These are phyloP conservation scores for Parasteatoda tepidariorum DNA, from an alignment of 1,140 invertebrate genomes.

Conservation along the genomic window DNA sequence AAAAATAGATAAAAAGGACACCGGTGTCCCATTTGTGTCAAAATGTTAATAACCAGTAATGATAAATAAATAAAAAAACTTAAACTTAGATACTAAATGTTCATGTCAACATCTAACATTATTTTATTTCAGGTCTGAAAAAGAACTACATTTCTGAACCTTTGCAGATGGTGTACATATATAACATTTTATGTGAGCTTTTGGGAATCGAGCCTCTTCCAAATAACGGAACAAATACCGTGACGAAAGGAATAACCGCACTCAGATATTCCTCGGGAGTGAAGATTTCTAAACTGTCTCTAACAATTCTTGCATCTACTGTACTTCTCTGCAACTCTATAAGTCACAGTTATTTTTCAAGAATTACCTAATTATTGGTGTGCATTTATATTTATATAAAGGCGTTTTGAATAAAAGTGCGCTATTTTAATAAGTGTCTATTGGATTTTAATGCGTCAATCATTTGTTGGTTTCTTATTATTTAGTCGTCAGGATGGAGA, in stretches of 20 bases:
- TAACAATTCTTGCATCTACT: neutral
- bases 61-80: too few relatives aligned
- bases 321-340: neutral
- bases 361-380: neutral
- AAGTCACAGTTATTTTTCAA: neutral
- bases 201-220: constrained; percentile 60
- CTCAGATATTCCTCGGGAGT: constrained; percentile 1
- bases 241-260: constrained; percentile 9
- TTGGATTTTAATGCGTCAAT: too few relatives aligned
- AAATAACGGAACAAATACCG: constrained; percentile 61
- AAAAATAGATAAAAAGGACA: too few relatives aligned
- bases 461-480: too few relatives aligned
- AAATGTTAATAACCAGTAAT: too few relatives aligned
- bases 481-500: too few relatives aligned
- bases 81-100: too few relatives aligned
- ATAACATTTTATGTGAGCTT: constrained; percentile 61
- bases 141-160: constrained; percentile 47
- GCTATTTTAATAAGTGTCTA: too few relatives aligned
- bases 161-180: constrained; percentile 63
- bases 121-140: constrained; percentile 38
- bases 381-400: too few relatives aligned
- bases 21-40: too few relatives aligned
- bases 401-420: too few relatives aligned
- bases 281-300: neutral
- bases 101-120: neutral